Percentiles rank a stretch among this genome's conserved stretches.
These are phyloP conservation scores for Climacteris rufus DNA, from an alignment of 2,113 vertebrate genomes.

Conservation along the genomic window DNA sequence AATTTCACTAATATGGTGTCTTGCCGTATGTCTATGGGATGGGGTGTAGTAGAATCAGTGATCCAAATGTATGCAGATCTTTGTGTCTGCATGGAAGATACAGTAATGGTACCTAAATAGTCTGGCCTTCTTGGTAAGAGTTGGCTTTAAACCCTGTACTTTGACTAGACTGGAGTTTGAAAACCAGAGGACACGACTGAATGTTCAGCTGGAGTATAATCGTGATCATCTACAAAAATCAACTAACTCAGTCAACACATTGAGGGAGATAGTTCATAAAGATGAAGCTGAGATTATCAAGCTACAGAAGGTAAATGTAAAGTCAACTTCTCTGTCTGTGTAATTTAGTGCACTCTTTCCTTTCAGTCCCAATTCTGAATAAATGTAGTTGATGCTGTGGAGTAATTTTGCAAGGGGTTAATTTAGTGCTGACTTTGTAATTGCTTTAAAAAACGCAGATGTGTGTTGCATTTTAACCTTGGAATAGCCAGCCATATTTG, in stretches of 20 bases:
- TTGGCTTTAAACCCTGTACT: neutral
- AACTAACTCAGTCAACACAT: constrained; percentile 40
- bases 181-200: constrained; percentile 80
- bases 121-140: neutral
- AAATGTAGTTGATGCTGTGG: neutral
- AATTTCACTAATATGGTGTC: no score
- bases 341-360: neutral
- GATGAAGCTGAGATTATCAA: constrained; percentile 61
- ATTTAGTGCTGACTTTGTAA: neutral
- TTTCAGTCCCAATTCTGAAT: neutral
- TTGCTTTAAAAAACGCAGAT: neutral
- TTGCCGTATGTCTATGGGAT: neutral
- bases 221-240: constrained; percentile 77
- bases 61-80: neutral
- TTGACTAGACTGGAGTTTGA: constrained; percentile 87
- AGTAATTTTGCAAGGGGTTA: neutral
- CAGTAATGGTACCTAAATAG: neutral
- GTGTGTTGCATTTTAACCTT: neutral
- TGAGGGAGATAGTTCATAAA: constrained; percentile 71
- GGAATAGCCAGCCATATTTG: neutral
- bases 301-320: constrained; percentile 76
- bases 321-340: neutral
- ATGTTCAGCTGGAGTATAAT: constrained; percentile 82
- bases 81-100: neutral
- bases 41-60: neutral